Percentiles rank a stretch among this genome's conserved stretches.
phyloP scores from a whole-genome alignment of 2,113 vertebrate genomes.

The Onychostruthus taczanowskii region DNA sequence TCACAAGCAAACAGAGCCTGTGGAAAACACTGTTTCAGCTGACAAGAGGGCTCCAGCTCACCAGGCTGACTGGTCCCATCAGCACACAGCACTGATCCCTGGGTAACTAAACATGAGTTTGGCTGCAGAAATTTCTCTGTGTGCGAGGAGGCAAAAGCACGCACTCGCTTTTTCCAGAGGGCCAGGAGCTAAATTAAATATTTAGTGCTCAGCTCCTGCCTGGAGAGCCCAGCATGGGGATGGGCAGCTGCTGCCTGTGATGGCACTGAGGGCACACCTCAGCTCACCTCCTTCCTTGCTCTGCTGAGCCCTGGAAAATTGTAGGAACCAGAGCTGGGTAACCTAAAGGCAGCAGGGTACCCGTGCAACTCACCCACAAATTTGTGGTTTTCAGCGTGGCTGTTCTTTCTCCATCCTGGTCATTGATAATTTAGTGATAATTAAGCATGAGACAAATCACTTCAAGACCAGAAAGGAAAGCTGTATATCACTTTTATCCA shows the following conservation, averaged over 20 bases:
- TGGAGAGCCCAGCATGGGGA: not conserved
- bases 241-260: not conserved
- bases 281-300: not conserved
- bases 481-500: conserved; percentile 51
- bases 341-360: not conserved
- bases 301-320: not conserved
- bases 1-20: not conserved
- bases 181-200: fast-evolving
- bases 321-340: not conserved
- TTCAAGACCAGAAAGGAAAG: conserved; percentile 27
- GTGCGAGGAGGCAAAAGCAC: fast-evolving
- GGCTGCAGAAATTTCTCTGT: not conserved
- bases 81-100: not conserved
- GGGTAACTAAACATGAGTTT: not conserved
- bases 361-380: not conserved
- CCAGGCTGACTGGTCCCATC: not conserved
- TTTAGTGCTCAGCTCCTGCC: not conserved
- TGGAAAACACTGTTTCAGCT: not conserved
- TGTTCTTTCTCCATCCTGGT: not conserved
- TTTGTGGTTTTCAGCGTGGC: not conserved
- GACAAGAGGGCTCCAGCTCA: not conserved
- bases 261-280: not conserved
- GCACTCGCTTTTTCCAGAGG: fast-evolving
- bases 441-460: conserved; percentile 28
- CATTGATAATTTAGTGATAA: conserved; percentile 18